Conservation (phyloP, 2,888 invertebrate species). For the Amphipoea oculea region DNA sequence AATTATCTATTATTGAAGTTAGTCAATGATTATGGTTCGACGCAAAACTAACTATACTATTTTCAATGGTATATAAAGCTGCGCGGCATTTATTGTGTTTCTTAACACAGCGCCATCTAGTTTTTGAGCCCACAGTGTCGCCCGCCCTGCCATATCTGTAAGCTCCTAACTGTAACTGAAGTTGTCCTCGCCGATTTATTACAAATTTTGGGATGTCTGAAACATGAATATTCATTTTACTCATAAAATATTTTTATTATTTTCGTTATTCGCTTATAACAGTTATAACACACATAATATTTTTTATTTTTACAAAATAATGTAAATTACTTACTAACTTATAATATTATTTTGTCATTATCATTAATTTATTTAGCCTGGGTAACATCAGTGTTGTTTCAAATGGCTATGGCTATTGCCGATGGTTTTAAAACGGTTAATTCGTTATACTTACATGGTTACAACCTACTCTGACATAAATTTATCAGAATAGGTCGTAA, state of each 20-base stretch:
- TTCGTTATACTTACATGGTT: neutral
- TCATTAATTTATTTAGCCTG: neutral
- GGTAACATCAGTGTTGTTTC: neutral
- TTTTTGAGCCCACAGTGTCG: neutral
- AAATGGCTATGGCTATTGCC: neutral
- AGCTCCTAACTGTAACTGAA: slow-evolving; percentile 31
- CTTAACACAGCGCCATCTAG: slow-evolving; percentile 49
- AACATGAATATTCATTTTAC: slow-evolving; percentile 11
- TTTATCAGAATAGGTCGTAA: no score
- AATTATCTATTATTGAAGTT: neutral
- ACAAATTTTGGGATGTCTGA: slow-evolving; percentile 28
- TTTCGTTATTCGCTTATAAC: neutral
- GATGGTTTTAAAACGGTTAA: neutral
- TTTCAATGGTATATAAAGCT: slow-evolving; percentile 28
- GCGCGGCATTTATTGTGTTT: slow-evolving; percentile 37
- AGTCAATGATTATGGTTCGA: slow-evolving; percentile 38
- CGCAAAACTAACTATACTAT: slow-evolving; percentile 26
- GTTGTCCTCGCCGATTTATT: slow-evolving; percentile 26
- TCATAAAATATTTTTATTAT: neutral
- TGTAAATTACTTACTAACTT: neutral
- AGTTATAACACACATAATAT: neutral
- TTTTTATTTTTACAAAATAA: neutral
- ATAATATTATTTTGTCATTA: no score
- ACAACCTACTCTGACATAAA: neutral
- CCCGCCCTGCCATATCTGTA: slow-evolving; percentile 40